Evolutionary conservation across 1,140 invertebrate genomes (phyloP), one percentile per base, ranked within the genome.

Genomic region (Nymphalis io): DNA sequence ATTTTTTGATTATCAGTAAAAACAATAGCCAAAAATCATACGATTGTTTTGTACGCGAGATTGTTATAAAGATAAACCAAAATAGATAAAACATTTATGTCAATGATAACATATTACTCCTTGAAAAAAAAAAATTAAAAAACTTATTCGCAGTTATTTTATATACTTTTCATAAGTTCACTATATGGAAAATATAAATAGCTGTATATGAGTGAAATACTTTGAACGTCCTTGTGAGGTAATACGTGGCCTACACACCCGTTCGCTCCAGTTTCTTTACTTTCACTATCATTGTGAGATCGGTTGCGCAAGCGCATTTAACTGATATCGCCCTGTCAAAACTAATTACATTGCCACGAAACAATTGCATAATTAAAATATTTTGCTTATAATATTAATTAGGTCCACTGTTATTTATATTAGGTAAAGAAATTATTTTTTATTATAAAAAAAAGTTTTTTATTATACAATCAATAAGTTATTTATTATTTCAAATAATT

Each of bases 241-340:
- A 85, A 87, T 78, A 74, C 72, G 51, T 68, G 68, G 67, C 74
- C 58, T 72, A 79, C 81, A 81, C 73, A 83, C 81, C 80, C 78
- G 83, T 77, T 81, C 74, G 85, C 78, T 82, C 85, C 81, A 84
- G 79, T 83, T 85, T 80, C 77, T 59, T 71, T 72, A 89, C 88
- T 90, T 90, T 90, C 86, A 88, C 88, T 85, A 81, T 84, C 84
- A 84, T 88, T 90, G 84, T 85, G 68, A 76, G 78, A 79, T 60
- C 69, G 68, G 72, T 88, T 89, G 72, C 86, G 81, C 80, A 90
- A 89, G 60, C 70, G 71, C 68, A 70, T 79, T 70, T 74, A 70
- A 48, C 59, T 68, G 74, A 74, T 80, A 71, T 53, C 63, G 67
- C 20, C 60, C 40, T 38, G 74, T 73, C 73, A 78, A 77, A 74